Percentiles rank a stretch among this genome's conserved stretches.
Evolutionary conservation across 2,888 invertebrate species (phyloP).

Genomic region (Timandra comae): DNA sequence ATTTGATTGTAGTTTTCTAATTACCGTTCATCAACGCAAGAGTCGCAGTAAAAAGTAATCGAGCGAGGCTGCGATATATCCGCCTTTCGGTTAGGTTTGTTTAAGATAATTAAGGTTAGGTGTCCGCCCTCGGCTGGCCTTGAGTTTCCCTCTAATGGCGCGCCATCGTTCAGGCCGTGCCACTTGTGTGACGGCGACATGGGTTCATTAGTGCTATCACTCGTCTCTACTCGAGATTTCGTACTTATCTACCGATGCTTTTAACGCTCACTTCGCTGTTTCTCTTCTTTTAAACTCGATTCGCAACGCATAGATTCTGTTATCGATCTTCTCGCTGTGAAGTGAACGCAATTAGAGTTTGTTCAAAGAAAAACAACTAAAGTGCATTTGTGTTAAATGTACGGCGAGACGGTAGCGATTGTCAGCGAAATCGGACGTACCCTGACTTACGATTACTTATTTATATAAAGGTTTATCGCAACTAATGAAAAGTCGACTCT

Average conservation of each 20-base stretch:
- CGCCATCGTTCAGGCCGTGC: slow-evolving; percentile 58
- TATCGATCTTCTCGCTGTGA: slow-evolving; percentile 30
- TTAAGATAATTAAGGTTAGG: slow-evolving; percentile 60
- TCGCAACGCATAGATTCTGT: slow-evolving; percentile 37
- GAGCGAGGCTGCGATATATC: slow-evolving; percentile 29
- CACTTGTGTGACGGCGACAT: slow-evolving; percentile 64
- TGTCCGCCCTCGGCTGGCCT: slow-evolving; percentile 58
- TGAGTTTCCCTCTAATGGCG: slow-evolving; percentile 55
- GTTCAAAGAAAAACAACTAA: slow-evolving; percentile 12
- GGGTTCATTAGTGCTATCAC: slow-evolving; percentile 73
- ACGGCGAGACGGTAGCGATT: too few species aligned
- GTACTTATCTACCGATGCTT: slow-evolving; percentile 63
- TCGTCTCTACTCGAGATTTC: slow-evolving; percentile 45
- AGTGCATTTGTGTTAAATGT: too few species aligned
- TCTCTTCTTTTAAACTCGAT: slow-evolving; percentile 36
- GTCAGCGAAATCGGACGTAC: too few species aligned
- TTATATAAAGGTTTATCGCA: background rate
- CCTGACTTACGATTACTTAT: background rate
- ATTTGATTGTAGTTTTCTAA: slow-evolving; percentile 6
- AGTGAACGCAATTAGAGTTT: slow-evolving; percentile 23
- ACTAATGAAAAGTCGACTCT: background rate
- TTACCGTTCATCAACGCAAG: slow-evolving; percentile 11
- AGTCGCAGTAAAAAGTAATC: slow-evolving; percentile 11
- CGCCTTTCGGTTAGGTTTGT: slow-evolving; percentile 41
- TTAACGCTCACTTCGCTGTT: slow-evolving; percentile 58